These are phyloP conservation scores for Orchesella flavescens DNA, from an alignment of 2,888 invertebrate species.

Conservation along the genomic window DNA sequence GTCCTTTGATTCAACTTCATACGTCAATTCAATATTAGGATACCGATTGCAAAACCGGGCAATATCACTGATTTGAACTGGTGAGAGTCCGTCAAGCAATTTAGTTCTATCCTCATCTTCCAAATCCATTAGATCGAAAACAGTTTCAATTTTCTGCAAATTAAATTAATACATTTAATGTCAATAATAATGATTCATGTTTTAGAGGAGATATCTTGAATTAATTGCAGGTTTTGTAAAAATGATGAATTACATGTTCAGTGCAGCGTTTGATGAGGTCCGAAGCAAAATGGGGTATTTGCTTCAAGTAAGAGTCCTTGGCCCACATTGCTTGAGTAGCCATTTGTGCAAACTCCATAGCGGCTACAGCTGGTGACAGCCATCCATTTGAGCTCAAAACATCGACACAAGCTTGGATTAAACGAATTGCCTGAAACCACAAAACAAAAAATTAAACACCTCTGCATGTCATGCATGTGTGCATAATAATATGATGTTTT, in stretches of 20 bases:
- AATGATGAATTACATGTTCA: constrained; percentile 80
- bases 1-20: constrained; percentile 89
- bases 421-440: constrained; percentile 80
- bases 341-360: constrained; percentile 99
- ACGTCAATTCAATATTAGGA: constrained; percentile 96
- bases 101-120: constrained; percentile 90
- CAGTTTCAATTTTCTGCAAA: constrained; percentile 84
- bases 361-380: constrained; percentile 97
- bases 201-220: too few relatives aligned
- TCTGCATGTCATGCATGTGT: too few relatives aligned
- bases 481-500: neutral
- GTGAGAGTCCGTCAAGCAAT: constrained; percentile 83
- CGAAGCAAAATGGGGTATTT: constrained; percentile 93
- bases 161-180: constrained; percentile 12
- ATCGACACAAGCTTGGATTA: constrained; percentile 95
- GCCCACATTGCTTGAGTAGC: constrained; percentile 99
- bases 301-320: constrained; percentile 97
- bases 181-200: neutral
- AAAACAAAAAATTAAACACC: constrained; percentile 60
- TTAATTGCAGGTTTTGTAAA: constrained; percentile 1
- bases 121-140: constrained; percentile 96
- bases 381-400: constrained; percentile 96
- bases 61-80: constrained; percentile 96
- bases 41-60: constrained; percentile 99
- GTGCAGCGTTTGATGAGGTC: constrained; percentile 93